Evolutionary conservation across 1,140 invertebrate species (phyloP), one percentile per base, ranked within the genome.

Genomic region (Oncopeltus fasciatus): DNA sequence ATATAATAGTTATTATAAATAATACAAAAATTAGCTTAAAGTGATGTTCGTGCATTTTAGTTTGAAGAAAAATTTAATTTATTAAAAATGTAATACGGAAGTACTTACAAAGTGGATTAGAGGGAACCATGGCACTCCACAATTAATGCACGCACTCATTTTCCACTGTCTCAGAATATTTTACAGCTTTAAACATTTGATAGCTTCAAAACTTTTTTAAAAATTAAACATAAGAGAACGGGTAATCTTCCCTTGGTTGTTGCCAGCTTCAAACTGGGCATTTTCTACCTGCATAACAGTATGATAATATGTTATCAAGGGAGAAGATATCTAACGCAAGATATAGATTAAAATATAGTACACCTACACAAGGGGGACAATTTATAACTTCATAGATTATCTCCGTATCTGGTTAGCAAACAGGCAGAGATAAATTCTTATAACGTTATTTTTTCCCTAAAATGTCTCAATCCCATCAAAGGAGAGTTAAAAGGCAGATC

Each of bases 341-440:
- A 64, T 64, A 64, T 64, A 64, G 63, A 64, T 64, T 64, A 64
- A 64, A 64, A 64, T 64, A 64, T 64, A 61, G 63, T 60, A 38
- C 60, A 64, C 57, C 60, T 64, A 64, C 62, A 64, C 57, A 44
- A 63, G 49, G 49, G 49, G 49, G 26, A 63, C 62, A 63, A 63
- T 63, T 63, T 63, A 63, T 63, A 63, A 63, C 62, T 51, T 63
- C 62, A 63, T 63, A 63, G 62, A 63, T 63, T 63, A 63, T 63
- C 57, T 59, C 62, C 62, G 57, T 63, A 63, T 63, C 62, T 63
- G 62, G 62, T 59, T n/a, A 33, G 57, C 62, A 63, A 63, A 63
- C 62, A 63, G 26, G 44, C 31, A 31, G 44, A 47, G 62, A 63
- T 59, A 63, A 33, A 63, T 59, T 63, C n/a, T 62, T 51, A 62